Percentiles rank a stretch among this genome's conserved stretches.
Conservation (phyloP, 2,888 invertebrate genomes). For the Pecten maximus region DNA sequence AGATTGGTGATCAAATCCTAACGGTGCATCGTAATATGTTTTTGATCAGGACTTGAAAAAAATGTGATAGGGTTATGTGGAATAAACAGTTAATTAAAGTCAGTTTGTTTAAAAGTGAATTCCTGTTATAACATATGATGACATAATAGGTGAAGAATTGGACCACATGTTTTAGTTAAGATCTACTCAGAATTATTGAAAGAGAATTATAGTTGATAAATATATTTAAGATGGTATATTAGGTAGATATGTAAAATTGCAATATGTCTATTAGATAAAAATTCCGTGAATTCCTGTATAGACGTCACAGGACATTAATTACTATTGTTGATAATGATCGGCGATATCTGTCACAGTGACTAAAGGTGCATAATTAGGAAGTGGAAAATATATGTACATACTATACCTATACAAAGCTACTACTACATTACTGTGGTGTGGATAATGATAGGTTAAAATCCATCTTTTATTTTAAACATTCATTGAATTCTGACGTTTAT, state of each 20-base stretch:
- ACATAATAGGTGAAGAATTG: too few species aligned
- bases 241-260: too few species aligned
- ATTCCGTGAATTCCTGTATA: not conserved
- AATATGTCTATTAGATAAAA: too few species aligned
- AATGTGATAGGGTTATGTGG: not conserved
- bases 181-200: not conserved
- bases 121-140: too few species aligned
- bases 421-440: not conserved
- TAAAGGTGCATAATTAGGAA: not conserved
- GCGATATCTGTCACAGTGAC: not conserved
- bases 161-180: not conserved
- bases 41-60: too few species aligned
- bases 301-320: not conserved
- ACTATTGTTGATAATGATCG: not conserved
- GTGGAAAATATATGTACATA: not conserved
- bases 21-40: not conserved
- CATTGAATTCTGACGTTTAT: constrained; percentile 5
- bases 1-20: not conserved
- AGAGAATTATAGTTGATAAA: too few species aligned
- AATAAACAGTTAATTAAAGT: not conserved
- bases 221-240: too few species aligned
- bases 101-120: too few species aligned
- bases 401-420: not conserved
- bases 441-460: not conserved
- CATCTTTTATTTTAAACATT: constrained; percentile 28